phyloP scores from a whole-genome alignment of 92 coral and sea anemone species.

The Porites rus region DNA sequence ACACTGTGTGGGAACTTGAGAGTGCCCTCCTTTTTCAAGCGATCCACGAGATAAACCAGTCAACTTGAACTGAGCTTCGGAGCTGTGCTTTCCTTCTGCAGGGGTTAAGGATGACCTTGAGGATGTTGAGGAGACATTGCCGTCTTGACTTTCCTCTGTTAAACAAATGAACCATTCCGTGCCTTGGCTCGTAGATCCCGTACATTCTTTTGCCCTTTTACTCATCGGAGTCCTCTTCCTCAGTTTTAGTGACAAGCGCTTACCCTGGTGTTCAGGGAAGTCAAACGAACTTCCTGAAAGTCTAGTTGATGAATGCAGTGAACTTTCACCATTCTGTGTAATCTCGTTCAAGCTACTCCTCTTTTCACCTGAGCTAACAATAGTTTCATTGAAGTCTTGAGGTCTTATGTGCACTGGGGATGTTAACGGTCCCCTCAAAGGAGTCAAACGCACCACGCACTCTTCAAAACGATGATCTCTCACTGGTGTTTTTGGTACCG shows the following conservation, averaged over 20 bases:
- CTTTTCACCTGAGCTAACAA: background rate
- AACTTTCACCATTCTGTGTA: background rate
- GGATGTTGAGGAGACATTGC: background rate
- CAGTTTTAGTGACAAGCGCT: background rate
- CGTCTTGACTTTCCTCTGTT: background rate
- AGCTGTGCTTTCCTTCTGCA: background rate
- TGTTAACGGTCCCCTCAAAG: constrained; percentile 7
- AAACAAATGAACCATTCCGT: constrained; percentile 4
- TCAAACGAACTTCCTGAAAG: background rate
- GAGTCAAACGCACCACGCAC: constrained; percentile 43
- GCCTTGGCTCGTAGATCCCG: background rate
- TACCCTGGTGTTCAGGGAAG: background rate
- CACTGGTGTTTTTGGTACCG: background rate
- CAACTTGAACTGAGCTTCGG: background rate
- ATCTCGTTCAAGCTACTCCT: background rate
- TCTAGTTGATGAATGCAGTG: constrained; percentile 12
- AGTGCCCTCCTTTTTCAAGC: background rate
- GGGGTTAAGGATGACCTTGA: background rate
- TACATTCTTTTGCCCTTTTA: background rate
- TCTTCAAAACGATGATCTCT: constrained; percentile 2
- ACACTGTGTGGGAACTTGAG: no score
- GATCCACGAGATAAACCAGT: background rate
- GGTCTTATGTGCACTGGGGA: constrained; percentile 20
- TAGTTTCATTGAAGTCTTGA: background rate
- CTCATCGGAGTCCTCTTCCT: background rate